Base-by-base conservation (phyloP, 1,140 invertebrate genomes). In the Ptiloglossa arizonensis region DNA sequence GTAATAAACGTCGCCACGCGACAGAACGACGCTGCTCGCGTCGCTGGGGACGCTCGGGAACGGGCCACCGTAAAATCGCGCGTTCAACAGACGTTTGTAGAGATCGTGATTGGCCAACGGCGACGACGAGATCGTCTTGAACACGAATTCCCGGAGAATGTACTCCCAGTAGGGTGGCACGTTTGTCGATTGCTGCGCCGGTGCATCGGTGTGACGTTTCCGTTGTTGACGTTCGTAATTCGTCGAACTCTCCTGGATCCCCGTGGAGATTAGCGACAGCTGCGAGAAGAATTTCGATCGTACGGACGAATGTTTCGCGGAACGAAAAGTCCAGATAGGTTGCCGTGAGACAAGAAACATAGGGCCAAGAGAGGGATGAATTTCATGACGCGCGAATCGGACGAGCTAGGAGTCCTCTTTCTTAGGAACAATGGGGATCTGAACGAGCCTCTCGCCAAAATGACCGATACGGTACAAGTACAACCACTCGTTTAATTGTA, bases 61-160 rank as follows among this genome's bases (percentile, higher is more conserved):
- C 11, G 87, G 82, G 0, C 82, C 82, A 19, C 79, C 81, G 68
- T 90, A 90, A 60, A 90, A 87, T n/a, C 89, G 85, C 29, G 87
- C 89, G 17, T 86, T 82, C n/a, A 90, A 32, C 11, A 89, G 56
- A 35, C 82, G 82, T 62, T 77, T 86, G 64, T 89, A 85, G 0
- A 89, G 70, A 19, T 67, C 64, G 52, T 83, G 81, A 71, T 86
- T 82, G 35, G 66, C 66, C 0, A 66, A 13, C 9, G 82, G 74
- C 8, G 77, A 32, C 17, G 81, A 72, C 3, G 70, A 87, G 71
- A 91, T 81, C 17, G 89, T 90, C 76, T 87, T 87, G 76, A 90
- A 89, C 60, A 90, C 85, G 32, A 86, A 81, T 19, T 91, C 89
- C 1, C 87, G 69, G 5, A 85, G 69, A 13, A 84, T 73, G 41